Evolutionary conservation across 2,113 vertebrate genomes (phyloP).

Genomic region (Microcebus ravelobensis): DNA sequence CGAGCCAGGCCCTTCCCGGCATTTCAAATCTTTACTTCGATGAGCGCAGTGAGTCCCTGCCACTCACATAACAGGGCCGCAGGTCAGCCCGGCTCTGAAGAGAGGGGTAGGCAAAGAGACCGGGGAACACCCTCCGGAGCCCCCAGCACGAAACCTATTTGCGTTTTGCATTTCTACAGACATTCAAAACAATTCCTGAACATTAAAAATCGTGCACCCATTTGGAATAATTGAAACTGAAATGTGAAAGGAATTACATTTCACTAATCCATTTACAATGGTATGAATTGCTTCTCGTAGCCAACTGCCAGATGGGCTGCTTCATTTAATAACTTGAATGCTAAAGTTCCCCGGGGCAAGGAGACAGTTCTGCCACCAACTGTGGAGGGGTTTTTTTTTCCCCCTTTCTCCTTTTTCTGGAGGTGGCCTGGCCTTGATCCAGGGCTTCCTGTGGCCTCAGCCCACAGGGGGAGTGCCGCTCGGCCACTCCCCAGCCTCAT

Average conservation of each 20-base stretch:
- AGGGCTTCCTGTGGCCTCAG: conserved; percentile 57
- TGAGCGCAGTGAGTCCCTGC: conserved; percentile 43
- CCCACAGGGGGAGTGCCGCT: conserved; percentile 56
- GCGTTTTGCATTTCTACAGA: conserved; percentile 62
- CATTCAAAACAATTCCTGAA: conserved; percentile 78
- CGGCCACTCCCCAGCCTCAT: conserved; percentile 28
- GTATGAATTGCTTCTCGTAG: conserved; percentile 82
- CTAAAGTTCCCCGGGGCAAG: conserved; percentile 78
- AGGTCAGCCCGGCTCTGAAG: not conserved
- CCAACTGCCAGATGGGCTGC: conserved; percentile 79
- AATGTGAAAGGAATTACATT: conserved; percentile 79
- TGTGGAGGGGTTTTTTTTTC: conserved; percentile 45
- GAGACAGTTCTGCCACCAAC: conserved; percentile 83
- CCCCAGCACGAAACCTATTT: conserved; percentile 10
- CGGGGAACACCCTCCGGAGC: not conserved
- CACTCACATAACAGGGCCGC: conserved; percentile 29
- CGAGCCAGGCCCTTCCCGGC: conserved; percentile 20
- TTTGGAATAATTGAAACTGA: conserved; percentile 85
- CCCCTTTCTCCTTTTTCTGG: conserved; percentile 25
- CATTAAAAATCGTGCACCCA: conserved; percentile 79
- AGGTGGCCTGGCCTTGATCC: conserved; percentile 78
- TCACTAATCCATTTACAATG: conserved; percentile 82
- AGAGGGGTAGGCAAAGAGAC: not conserved
- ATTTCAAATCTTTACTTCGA: conserved; percentile 75
- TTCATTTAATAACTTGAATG: conserved; percentile 83